Evolutionary conservation across 2,888 invertebrate species (phyloP), one percentile per base, ranked within the genome.

Genomic region (Thereva nobilitata): DNA sequence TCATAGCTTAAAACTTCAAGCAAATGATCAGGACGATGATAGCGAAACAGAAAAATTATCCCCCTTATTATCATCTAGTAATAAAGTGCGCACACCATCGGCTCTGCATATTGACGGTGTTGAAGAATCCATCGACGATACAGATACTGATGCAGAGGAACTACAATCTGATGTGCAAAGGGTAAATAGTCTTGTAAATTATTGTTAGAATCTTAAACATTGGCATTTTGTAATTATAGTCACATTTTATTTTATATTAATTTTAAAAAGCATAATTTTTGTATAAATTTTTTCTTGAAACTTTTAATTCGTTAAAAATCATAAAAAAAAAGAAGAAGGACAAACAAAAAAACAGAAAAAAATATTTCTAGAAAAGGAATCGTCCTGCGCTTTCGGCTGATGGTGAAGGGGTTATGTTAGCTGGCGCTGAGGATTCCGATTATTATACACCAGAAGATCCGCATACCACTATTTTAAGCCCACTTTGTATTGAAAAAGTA

Each of bases 21-120:
- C 50, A 70, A 74, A 73, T 23, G 73, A 74, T 49, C 75, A 84
- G 52, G 91, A 89, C 75, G 90, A 90, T 72, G 92, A 92, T 76
- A 92, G 92, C 76, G 92, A 93, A 78, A 89, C 89, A 56, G 93
- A 93, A 80, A 88, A 92, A 73, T 80, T 92, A 64, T 92, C 92
- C 12, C 93, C 93, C 12, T 80, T 93, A 41, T 82, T 93, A 0
- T 77, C 77, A 50, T 74, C 78, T 0, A 55, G 67, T 70, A 42
- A 59, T 50, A 68, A 64, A 49, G 56, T 56, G 41, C 8, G 76
- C 4, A 63, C 54, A 6, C 67, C 52, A 7, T 65, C 72, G 6
- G 70, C 70, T 10, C 66, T 83, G 54, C 82, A 82, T 71, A 81
- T 83, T 76, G 82, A 79, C 40, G 82, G 82, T 54, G 81, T 82